A percentile compares a stretch with the other conserved stretches of the same genome.
These are phyloP conservation scores for Urocolius indicus DNA, from an alignment of 2,113 vertebrate genomes.

Conservation along the genomic window DNA sequence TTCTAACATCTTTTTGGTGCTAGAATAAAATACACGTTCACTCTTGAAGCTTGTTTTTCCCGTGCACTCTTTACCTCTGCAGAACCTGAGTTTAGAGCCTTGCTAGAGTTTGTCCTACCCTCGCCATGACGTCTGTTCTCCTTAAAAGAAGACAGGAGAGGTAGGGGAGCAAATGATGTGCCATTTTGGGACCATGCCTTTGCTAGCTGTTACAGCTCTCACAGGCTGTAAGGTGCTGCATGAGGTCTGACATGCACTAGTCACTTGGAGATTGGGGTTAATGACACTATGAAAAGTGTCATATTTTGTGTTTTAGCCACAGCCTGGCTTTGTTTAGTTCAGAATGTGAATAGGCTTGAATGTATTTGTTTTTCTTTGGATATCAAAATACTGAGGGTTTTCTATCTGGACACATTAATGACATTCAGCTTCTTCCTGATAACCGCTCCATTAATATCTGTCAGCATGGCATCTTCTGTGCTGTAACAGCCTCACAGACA, in stretches of 20 bases:
- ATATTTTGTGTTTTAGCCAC: background rate
- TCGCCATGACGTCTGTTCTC: background rate
- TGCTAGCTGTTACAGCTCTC: background rate
- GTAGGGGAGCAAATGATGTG: background rate
- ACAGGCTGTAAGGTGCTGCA: background rate
- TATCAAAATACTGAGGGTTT: background rate
- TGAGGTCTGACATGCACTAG: background rate
- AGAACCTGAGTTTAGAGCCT: background rate
- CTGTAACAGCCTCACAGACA: background rate
- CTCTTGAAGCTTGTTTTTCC: background rate
- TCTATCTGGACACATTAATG: background rate
- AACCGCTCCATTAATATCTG: constrained; percentile 17
- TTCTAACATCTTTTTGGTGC: background rate
- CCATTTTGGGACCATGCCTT: fast-evolving
- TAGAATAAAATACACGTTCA: background rate
- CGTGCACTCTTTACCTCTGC: background rate
- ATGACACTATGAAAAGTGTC: background rate
- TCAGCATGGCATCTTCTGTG: background rate
- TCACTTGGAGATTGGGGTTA: background rate
- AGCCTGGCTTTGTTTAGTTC: background rate
- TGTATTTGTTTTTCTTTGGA: background rate
- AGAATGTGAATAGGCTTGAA: background rate
- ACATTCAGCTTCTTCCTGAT: background rate
- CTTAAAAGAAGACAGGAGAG: background rate
- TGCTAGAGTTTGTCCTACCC: background rate